A percentile compares a stretch with the other conserved stretches of the same genome.
Conservation (phyloP, 2,797 vertebrate species). For the Danionella dracula region DNA sequence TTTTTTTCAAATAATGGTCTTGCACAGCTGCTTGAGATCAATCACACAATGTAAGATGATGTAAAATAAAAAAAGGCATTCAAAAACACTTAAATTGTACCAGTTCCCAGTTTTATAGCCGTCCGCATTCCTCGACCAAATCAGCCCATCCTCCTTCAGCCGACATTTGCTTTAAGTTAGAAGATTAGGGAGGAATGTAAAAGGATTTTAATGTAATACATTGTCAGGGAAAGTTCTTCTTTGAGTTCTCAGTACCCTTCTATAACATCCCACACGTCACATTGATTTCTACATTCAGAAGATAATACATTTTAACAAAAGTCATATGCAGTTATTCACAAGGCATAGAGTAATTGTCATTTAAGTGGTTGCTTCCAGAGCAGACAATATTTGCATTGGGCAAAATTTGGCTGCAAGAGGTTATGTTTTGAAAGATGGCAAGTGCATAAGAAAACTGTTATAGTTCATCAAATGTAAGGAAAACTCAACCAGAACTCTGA, state of each 20-base stretch:
- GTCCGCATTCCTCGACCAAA: too few species aligned
- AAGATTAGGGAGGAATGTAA: background rate
- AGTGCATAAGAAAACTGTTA: conserved; percentile 17
- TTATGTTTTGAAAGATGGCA: conserved; percentile 5
- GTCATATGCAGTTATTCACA: conserved; percentile 22
- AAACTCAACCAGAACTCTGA: background rate
- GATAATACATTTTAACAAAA: conserved; percentile 22
- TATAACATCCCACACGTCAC: background rate
- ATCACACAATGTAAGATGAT: too few species aligned
- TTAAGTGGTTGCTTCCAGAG: conserved; percentile 14
- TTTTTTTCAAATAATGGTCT: too few species aligned
- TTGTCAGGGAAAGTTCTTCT: background rate
- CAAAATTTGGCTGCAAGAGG: too few species aligned
- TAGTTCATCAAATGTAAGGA: background rate
- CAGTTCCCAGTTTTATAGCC: too few species aligned
- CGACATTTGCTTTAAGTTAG: background rate
- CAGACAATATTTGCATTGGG: background rate
- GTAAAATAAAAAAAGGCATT: too few species aligned
- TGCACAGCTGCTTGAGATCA: too few species aligned
- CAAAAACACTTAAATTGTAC: too few species aligned
- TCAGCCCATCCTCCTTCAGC: too few species aligned
- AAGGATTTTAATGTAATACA: conserved; percentile 4
- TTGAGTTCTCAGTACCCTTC: conserved; percentile 16
- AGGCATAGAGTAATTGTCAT: conserved; percentile 42
- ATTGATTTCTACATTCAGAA: background rate